Conservation (phyloP, 1,140 invertebrate species). For the Drosophila quadrilineata region DNA sequence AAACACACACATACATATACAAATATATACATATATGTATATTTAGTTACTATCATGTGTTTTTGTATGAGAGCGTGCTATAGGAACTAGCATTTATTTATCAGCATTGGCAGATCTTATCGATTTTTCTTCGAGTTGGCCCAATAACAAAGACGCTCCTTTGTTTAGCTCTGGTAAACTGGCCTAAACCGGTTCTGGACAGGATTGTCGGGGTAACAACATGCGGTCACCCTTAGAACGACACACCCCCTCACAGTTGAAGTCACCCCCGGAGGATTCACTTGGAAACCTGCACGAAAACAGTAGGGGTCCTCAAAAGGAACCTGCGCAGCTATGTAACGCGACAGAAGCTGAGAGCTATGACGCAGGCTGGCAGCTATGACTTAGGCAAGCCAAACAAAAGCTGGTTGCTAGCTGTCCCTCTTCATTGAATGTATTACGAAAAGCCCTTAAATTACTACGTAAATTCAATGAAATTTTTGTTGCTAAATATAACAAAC, state of each 20-base stretch:
- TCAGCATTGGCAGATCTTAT: constrained; percentile 53
- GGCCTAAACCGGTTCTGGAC: constrained; percentile 55
- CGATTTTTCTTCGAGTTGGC: constrained; percentile 44
- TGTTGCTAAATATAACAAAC: background rate
- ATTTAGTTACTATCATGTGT: background rate
- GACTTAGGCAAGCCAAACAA: background rate
- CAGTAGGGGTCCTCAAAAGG: too few relatives aligned
- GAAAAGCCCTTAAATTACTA: background rate
- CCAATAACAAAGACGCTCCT: constrained; percentile 47
- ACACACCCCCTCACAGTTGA: constrained; percentile 9
- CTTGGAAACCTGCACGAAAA: too few relatives aligned
- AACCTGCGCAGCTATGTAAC: background rate
- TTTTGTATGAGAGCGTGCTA: too few relatives aligned
- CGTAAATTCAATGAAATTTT: constrained; percentile 2
- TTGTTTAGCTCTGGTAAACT: constrained; percentile 52
- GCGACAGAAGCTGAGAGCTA: constrained; percentile 28
- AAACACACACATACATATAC: background rate
- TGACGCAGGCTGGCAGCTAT: background rate
- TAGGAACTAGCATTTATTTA: constrained; percentile 22
- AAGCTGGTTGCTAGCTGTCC: background rate
- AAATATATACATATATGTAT: constrained; percentile 13
- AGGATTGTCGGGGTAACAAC: too few relatives aligned
- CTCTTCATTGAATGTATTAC: background rate
- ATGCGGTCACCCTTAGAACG: constrained; percentile 48
- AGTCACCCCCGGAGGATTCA: constrained; percentile 37